Base-by-base conservation (phyloP, 2,113 vertebrate genomes). In the Spermophilus dauricus region DNA sequence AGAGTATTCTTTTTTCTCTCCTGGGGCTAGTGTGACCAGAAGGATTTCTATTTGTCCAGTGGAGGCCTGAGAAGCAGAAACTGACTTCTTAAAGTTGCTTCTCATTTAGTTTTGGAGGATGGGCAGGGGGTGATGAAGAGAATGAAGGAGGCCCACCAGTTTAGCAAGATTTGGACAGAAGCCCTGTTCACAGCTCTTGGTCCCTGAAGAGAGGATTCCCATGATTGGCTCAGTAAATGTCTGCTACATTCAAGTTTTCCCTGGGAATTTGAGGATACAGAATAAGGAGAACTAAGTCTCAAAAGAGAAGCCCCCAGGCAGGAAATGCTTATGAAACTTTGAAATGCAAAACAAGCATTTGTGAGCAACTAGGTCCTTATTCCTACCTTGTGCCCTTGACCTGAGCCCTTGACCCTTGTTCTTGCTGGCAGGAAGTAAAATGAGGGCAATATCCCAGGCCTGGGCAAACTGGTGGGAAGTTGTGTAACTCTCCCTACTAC, bases 1-100 rank as follows among this genome's bases (percentile, higher is more conserved):
- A 45, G 85, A 18, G 32, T 42, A 84, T 94, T 95, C 87, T 92
- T 37, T 58, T 77, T 58, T 86, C 16, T 95, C 56, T 91, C 56
- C 61, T 84, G 42, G 56, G 73, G 18, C 39, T n/a, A 34, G 34
- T 76, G 75, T 80, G 81, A 56, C 65, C 91, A 78, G 34, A 73
- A n/a, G 34, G 39, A 77, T 65, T 72, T 86, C 51, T 73, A 7
- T 82, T 93, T 95, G 13, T 28, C 39, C 30, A 48, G 13, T 32
- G 34, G 61, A 37, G 42, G 28, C 34, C 18, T 28, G 73, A 65
- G 20, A 6, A 84, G 17, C 77, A 91, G 82, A 77, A 85, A 51
- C 12, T 58, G 63, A 51, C 13, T 37, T 56, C 65, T 34, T 85
- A 51, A 83, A 89, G 77, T 45, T 17, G 51, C 10, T 91, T 97